phyloP scores from a whole-genome alignment of 2,888 invertebrate genomes.

The Lepetodrilus schrolli region DNA sequence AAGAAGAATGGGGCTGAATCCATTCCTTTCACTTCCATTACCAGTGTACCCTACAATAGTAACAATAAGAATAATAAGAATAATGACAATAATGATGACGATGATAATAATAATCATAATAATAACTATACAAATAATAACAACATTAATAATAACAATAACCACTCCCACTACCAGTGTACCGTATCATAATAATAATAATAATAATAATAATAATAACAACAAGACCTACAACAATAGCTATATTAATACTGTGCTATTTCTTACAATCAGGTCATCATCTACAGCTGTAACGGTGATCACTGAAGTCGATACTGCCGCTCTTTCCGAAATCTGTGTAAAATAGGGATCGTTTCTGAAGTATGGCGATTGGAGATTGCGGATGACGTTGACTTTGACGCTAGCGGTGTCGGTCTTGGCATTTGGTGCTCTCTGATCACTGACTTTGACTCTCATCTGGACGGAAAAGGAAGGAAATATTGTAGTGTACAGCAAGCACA shows the following conservation, averaged over 20 bases:
- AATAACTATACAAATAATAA: too few species aligned
- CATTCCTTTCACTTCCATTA: constrained; percentile 60
- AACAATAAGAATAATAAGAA: too few species aligned
- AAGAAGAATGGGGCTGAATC: constrained; percentile 65
- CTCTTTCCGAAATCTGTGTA: constrained; percentile 51
- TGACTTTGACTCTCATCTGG: constrained; percentile 40
- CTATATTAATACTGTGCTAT: too few species aligned
- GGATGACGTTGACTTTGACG: constrained; percentile 48
- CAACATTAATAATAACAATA: background rate
- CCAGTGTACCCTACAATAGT: constrained; percentile 53
- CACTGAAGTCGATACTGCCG: constrained; percentile 39
- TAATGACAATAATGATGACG: too few species aligned
- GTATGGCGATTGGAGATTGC: constrained; percentile 52
- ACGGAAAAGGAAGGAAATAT: constrained; percentile 19
- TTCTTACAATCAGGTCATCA: constrained; percentile 39
- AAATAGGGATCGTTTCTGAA: constrained; percentile 43
- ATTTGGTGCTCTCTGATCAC: constrained; percentile 35
- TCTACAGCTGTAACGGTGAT: constrained; percentile 39
- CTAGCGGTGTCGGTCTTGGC: constrained; percentile 40
- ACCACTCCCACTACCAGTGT: background rate
- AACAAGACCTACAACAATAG: too few species aligned
- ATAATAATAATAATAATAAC: too few species aligned
- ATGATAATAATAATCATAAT: too few species aligned
- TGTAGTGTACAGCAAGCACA: too few species aligned
- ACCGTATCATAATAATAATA: too few species aligned